Evolutionary conservation across 2,888 invertebrate species (phyloP).

Genomic region (Holacanthella duospinosa): DNA sequence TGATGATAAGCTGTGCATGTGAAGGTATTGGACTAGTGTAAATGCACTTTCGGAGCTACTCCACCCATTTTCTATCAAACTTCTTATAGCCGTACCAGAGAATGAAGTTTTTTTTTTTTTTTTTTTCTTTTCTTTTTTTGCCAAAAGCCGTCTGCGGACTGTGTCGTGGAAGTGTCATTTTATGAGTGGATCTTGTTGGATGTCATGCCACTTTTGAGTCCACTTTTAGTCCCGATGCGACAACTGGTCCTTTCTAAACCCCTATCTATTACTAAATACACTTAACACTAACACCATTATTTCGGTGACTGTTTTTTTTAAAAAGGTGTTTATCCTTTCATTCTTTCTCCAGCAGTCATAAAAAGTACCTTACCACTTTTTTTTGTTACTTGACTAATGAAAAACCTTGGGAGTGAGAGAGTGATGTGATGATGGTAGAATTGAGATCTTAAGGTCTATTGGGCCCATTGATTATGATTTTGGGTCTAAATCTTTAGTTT

Average conservation of each 20-base stretch:
- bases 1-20: too few species aligned
- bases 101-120: too few species aligned
- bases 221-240: neutral
- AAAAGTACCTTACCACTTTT: neutral
- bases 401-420: neutral
- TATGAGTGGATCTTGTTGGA: neutral
- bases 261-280: slow-evolving; percentile 3
- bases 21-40: too few species aligned
- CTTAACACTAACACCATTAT: neutral
- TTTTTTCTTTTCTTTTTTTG: too few species aligned
- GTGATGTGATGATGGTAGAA: neutral
- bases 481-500: too few species aligned
- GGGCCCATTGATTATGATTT: too few species aligned
- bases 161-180: too few species aligned
- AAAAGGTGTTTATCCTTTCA: slow-evolving; percentile 3
- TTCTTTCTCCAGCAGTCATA: neutral
- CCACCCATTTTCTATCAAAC: neutral
- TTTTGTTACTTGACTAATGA: neutral
- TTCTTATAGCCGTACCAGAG: too few species aligned
- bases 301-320: neutral
- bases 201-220: neutral
- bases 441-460: too few species aligned
- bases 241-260: neutral
- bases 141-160: too few species aligned
- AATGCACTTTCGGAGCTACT: neutral